phyloP scores from a whole-genome alignment of 2,888 invertebrate genomes.

The Incurvaria masculella region DNA sequence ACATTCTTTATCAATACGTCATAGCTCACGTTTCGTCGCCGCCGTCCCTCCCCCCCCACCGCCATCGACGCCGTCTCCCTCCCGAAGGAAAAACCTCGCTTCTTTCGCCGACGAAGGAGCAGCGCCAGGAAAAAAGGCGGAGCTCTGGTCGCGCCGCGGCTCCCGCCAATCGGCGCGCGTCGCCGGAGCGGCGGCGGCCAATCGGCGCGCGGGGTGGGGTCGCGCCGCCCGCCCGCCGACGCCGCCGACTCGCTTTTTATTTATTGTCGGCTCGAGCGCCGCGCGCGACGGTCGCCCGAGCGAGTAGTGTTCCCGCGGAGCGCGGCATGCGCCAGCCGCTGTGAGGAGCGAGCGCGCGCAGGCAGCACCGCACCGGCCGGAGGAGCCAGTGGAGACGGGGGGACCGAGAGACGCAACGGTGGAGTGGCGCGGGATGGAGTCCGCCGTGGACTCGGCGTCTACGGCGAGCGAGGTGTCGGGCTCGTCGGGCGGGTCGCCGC shows the following conservation, averaged over 20 bases:
- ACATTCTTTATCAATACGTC: slow-evolving; percentile 62
- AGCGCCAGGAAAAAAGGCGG: slow-evolving; percentile 15
- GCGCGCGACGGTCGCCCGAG: slow-evolving; percentile 64
- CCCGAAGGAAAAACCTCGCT: slow-evolving; percentile 31
- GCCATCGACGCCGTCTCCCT: slow-evolving; percentile 31
- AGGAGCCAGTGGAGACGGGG: background rate
- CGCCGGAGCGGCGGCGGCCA: slow-evolving; percentile 45
- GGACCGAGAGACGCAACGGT: background rate
- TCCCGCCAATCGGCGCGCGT: slow-evolving; percentile 41
- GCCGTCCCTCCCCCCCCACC: slow-evolving; percentile 34
- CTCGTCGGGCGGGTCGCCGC: slow-evolving; percentile 51
- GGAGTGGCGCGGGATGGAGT: slow-evolving; percentile 39
- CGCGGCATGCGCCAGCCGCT: background rate
- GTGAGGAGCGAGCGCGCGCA: too few relatives aligned
- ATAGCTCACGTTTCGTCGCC: background rate
- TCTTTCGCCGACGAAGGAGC: slow-evolving; percentile 6
- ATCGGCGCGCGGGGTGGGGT: slow-evolving; percentile 27
- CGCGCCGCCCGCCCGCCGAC: slow-evolving; percentile 36
- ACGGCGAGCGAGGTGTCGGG: slow-evolving; percentile 55
- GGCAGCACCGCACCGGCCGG: slow-evolving; percentile 9
- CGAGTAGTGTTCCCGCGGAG: slow-evolving; percentile 27
- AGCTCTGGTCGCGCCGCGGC: slow-evolving; percentile 16
- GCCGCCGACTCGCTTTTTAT: slow-evolving; percentile 62
- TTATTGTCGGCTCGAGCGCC: slow-evolving; percentile 69
- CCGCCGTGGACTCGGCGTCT: slow-evolving; percentile 58